Evolutionary conservation across 2,888 invertebrate species (phyloP).

Genomic region (Ophion slaviceki): DNA sequence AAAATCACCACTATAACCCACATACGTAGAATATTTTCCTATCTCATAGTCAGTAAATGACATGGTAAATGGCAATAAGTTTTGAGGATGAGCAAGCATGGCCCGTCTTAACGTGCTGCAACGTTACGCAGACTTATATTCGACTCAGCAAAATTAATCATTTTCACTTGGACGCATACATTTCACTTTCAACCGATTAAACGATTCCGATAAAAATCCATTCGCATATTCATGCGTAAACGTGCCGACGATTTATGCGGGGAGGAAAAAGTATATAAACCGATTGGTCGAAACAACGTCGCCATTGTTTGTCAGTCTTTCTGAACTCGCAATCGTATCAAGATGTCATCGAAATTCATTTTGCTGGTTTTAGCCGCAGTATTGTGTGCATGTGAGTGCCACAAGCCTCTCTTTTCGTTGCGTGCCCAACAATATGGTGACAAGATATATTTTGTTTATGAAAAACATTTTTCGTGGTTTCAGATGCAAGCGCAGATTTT

Average conservation of each 20-base stretch:
- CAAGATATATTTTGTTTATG: neutral
- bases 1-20: no score
- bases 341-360: constrained; percentile 6
- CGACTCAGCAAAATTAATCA: no score
- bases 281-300: neutral
- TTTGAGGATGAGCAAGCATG: no score
- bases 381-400: constrained; percentile 6
- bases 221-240: neutral
- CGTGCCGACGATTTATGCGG: neutral
- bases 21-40: no score
- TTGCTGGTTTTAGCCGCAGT: neutral
- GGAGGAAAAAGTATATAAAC: neutral
- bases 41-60: no score
- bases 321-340: neutral
- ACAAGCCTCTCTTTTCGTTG: neutral
- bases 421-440: neutral
- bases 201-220: neutral
- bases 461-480: neutral
- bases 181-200: neutral
- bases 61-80: no score
- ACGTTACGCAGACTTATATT: no score
- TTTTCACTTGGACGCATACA: no score
- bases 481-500: neutral
- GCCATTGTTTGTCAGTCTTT: neutral
- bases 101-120: no score